Conservation (phyloP, 2,113 vertebrate species). For the Urocitellus parryii region DNA sequence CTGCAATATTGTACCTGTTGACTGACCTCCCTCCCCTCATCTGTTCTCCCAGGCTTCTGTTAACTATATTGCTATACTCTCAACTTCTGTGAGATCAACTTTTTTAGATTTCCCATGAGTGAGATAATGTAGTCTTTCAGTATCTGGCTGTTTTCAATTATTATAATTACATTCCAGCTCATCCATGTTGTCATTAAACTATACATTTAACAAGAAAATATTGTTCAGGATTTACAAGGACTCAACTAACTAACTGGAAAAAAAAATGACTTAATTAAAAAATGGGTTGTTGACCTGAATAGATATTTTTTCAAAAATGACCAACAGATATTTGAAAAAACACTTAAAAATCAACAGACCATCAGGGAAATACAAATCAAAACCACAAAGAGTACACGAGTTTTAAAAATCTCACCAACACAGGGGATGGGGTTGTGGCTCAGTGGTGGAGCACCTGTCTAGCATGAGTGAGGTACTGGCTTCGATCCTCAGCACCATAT, state of each 20-base stretch:
- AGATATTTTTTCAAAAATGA: not conserved
- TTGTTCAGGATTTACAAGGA: not conserved
- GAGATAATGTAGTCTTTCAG: not conserved
- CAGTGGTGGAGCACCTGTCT: too few species aligned
- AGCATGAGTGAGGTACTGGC: too few species aligned
- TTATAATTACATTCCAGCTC: not conserved
- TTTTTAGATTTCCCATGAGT: not conserved
- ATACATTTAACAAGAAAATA: not conserved
- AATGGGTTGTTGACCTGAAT: not conserved
- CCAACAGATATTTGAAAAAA: not conserved
- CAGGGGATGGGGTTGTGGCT: not conserved
- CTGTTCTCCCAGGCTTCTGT: not conserved
- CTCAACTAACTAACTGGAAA: not conserved
- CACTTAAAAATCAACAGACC: not conserved
- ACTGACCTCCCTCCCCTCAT: not conserved
- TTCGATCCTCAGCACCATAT: too few species aligned
- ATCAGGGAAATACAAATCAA: not conserved
- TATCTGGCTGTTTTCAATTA: not conserved
- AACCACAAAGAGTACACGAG: not conserved
- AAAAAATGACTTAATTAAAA: not conserved
- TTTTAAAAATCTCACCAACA: not conserved
- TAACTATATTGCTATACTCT: not conserved
- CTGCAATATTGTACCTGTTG: not conserved
- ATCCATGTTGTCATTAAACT: not conserved
- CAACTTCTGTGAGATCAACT: not conserved